phyloP scores from a whole-genome alignment of 2,797 vertebrate genomes.

The Sebastes itinus region DNA sequence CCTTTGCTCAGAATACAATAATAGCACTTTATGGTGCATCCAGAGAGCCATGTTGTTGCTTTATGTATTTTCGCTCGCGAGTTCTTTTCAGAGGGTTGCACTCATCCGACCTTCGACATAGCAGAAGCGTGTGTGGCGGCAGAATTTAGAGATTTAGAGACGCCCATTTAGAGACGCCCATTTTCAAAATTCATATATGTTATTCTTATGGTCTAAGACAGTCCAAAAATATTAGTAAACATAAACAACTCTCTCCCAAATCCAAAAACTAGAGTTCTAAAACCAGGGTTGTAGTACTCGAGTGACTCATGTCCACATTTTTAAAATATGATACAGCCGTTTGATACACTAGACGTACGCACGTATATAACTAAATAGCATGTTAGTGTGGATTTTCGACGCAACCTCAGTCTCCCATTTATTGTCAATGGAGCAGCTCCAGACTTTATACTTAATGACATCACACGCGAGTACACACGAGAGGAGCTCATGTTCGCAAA shows the following conservation, averaged over 20 bases:
- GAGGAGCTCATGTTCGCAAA: not conserved
- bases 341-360: accelerated
- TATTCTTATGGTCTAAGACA: not conserved
- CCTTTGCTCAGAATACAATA: constrained; percentile 73
- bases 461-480: not conserved
- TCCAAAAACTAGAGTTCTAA: not conserved
- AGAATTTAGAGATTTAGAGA: constrained; percentile 36
- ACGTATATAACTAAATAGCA: not conserved
- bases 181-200: not conserved
- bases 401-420: not conserved
- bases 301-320: not conserved
- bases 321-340: not conserved
- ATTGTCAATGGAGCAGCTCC: not conserved
- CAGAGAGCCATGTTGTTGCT: constrained; percentile 55
- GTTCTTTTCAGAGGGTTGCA: constrained; percentile 26
- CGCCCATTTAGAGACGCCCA: too few relatives aligned
- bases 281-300: not conserved
- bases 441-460: not conserved
- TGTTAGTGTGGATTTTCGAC: too few relatives aligned
- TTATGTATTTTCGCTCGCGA: constrained; percentile 50
- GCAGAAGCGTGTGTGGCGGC: not conserved
- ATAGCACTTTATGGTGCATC: constrained; percentile 63
- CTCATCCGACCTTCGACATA: constrained; percentile 21
- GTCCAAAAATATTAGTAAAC: not conserved
- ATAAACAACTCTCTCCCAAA: not conserved